Evolutionary conservation across 2,888 invertebrate species (phyloP), one percentile per base, ranked within the genome.

Genomic region (Drosophila imparisetae): DNA sequence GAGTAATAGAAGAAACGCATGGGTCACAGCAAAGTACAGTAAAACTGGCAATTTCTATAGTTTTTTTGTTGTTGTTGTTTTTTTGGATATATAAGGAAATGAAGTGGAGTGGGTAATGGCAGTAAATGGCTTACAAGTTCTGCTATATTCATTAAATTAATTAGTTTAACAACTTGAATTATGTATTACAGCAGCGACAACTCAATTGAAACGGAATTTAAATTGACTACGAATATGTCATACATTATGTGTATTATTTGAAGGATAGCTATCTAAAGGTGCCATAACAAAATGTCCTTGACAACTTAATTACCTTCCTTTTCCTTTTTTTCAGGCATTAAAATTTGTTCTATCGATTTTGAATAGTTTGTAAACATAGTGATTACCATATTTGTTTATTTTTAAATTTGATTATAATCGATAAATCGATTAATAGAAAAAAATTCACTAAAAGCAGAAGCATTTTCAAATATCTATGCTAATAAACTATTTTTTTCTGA

Each of bases 21-120:
- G 38, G 34, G 21, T n/a, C 15, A 24, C 42, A 45, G 54, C 66
- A 59, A 89, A 80, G 85, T 85, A 89, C 88, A 85, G 85, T 85
- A 89, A 82, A 82, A 61, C 78, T 75, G 59, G 53, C 29, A 21
- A 66, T 48, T 74, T 67, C 40, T 66, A 30, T 34, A 52, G 38
- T 34, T 53, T 54, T 57, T 57, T n/a, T n/a, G n/a, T n/a, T n/a
- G n/a, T n/a, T n/a, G n/a, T n/a, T n/a, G n/a, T n/a, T 34, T 53
- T 54, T 57, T 57, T 24, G 67, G 36, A 36, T 66, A 38, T 48
- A 18, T 54, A 32, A 52, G 5, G 40, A 21, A 8, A 21, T 57
- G 4, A 57, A 21, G 18, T 21, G 32, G 2, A 2, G 24, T 36
- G 48, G 36, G 11, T 18, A 49, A 30, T 18, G 27, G 21, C 6